A percentile compares a stretch with the other conserved stretches of the same genome.
phyloP scores from a whole-genome alignment of 1,140 invertebrate species.

The Euura saliciscinereae region DNA sequence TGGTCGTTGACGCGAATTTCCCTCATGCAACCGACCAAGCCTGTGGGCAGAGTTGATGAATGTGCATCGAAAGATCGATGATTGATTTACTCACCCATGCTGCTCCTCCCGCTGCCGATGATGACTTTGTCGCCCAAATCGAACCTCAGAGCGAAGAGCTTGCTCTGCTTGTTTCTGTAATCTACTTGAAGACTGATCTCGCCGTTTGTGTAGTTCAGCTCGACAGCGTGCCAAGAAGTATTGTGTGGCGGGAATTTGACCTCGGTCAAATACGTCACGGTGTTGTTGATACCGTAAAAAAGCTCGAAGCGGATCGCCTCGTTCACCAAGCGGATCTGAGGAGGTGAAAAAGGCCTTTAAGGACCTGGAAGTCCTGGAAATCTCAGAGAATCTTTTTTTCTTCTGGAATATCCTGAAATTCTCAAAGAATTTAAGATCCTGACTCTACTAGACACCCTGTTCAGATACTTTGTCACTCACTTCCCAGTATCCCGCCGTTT shows the following conservation, averaged over 20 bases:
- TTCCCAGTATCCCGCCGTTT: slow-evolving; percentile 84
- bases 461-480: slow-evolving; percentile 59
- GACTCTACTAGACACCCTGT: neutral
- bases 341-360: slow-evolving; percentile 16
- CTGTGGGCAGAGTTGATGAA: slow-evolving; percentile 54
- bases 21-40: slow-evolving; percentile 89
- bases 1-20: slow-evolving; percentile 81
- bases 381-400: no score
- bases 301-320: slow-evolving; percentile 84
- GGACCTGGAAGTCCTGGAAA: neutral
- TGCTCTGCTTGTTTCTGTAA: slow-evolving; percentile 72
- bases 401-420: neutral
- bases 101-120: slow-evolving; percentile 75
- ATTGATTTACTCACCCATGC: slow-evolving; percentile 48
- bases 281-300: slow-evolving; percentile 72
- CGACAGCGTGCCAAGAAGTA: slow-evolving; percentile 78
- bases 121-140: slow-evolving; percentile 66
- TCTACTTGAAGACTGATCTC: slow-evolving; percentile 77
- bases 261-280: slow-evolving; percentile 75
- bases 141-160: slow-evolving; percentile 65
- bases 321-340: slow-evolving; percentile 76
- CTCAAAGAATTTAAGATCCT: neutral
- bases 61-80: slow-evolving; percentile 9
- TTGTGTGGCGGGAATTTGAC: slow-evolving; percentile 78
- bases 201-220: slow-evolving; percentile 76